These are phyloP conservation scores for Setipinna tenuifilis DNA, from an alignment of 2,797 vertebrate species.

Conservation along the genomic window DNA sequence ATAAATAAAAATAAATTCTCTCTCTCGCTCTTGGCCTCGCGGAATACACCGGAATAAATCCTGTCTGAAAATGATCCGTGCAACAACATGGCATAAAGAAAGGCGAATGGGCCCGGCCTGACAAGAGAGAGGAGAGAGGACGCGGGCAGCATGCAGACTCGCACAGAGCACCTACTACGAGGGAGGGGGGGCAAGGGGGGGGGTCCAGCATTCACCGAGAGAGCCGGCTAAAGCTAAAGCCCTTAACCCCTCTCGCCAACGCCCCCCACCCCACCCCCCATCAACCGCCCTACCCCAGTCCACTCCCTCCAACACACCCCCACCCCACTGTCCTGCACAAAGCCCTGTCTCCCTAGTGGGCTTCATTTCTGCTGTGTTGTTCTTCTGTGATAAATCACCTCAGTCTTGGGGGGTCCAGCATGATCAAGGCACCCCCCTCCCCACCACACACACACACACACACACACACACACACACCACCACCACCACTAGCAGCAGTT, in stretches of 20 bases:
- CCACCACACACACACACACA: too few species aligned
- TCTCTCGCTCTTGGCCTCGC: background rate
- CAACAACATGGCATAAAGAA: constrained; percentile 15
- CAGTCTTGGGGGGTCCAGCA: constrained; percentile 16
- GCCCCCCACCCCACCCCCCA: background rate
- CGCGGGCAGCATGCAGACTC: background rate
- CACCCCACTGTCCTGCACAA: constrained; percentile 13
- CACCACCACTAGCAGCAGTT: background rate
- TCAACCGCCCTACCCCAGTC: background rate
- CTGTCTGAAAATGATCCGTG: constrained; percentile 16
- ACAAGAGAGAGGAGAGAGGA: background rate
- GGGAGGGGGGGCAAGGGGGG: too few species aligned
- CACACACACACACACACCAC: too few species aligned
- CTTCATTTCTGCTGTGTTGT: constrained; percentile 19
- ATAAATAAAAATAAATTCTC: background rate
- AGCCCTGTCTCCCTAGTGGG: background rate
- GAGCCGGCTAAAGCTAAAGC: background rate
- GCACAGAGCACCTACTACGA: background rate
- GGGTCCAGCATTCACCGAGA: background rate
- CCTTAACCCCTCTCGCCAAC: constrained; percentile 10
- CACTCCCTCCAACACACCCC: background rate
- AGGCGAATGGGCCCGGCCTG: background rate
- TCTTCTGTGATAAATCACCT: constrained; percentile 28
- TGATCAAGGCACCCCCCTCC: background rate
- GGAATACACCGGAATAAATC: constrained; percentile 24